These are phyloP conservation scores for Progne subis DNA, from an alignment of 2,113 vertebrate species.

Conservation along the genomic window DNA sequence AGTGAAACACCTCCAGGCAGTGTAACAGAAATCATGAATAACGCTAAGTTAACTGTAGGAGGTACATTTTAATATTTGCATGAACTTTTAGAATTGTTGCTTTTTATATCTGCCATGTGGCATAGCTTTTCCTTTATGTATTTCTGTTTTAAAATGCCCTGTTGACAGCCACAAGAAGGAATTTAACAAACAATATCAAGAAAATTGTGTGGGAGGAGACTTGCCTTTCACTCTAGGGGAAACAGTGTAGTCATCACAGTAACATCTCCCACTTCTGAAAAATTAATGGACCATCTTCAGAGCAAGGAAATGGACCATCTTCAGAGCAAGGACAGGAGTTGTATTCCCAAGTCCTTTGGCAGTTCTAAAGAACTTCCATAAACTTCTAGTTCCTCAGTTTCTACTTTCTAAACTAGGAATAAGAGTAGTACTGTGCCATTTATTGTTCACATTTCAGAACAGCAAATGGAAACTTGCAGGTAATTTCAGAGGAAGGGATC, in stretches of 20 bases:
- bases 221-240: not conserved
- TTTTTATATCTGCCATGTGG: not conserved
- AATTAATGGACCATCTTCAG: not conserved
- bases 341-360: not conserved
- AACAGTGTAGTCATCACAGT: not conserved
- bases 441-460: not conserved
- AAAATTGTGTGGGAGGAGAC: not conserved
- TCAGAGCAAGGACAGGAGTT: not conserved
- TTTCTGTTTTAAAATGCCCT: not conserved
- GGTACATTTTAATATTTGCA: not conserved
- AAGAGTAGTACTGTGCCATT: not conserved
- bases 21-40: not conserved
- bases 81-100: not conserved
- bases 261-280: not conserved
- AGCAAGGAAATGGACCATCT: not conserved
- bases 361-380: not conserved
- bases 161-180: not conserved
- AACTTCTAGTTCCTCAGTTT: not conserved
- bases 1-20: not conserved
- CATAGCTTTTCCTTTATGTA: not conserved
- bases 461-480: not conserved
- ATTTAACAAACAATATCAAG: not conserved
- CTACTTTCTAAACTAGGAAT: not conserved
- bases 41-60: not conserved
- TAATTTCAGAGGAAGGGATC: not conserved